Conservation (phyloP, 2,797 vertebrate genomes). For the Neosilurus mollespiculum region DNA sequence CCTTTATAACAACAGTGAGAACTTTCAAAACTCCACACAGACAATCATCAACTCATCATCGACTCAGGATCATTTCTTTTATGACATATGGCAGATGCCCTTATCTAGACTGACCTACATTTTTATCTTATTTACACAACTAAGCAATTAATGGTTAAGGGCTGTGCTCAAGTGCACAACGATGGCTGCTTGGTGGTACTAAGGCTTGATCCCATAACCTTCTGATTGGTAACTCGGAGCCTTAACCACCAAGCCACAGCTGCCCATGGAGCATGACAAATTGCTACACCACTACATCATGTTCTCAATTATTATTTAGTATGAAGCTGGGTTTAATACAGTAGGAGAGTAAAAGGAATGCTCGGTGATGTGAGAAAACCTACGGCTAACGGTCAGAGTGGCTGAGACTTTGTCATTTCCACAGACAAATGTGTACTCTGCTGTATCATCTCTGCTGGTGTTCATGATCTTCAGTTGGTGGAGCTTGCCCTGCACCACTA, state of each 20-base stretch:
- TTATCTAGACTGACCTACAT: no score
- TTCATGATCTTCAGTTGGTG: constrained; percentile 96
- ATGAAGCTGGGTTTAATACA: neutral
- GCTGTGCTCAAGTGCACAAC: no score
- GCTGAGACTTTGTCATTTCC: constrained; percentile 93
- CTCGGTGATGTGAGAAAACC: constrained; percentile 49
- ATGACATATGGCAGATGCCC: no score
- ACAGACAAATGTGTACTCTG: constrained; percentile 94
- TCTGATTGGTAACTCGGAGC: no score
- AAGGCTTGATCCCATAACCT: no score
- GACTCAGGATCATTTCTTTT: no score
- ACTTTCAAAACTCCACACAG: neutral
- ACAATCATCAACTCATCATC: no score
- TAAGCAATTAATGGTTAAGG: no score
- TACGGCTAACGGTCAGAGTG: constrained; percentile 90
- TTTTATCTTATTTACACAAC: no score
- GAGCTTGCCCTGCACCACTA: constrained; percentile 92
- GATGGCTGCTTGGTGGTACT: no score
- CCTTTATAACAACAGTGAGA: neutral
- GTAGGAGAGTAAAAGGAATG: neutral
- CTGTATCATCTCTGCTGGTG: constrained; percentile 86
- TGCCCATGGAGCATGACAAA: no score
- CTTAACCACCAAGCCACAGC: no score
- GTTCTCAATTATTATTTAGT: neutral
- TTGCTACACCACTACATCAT: neutral